Base-by-base conservation (phyloP, 1,140 invertebrate species). In the Chelonus insularis region DNA sequence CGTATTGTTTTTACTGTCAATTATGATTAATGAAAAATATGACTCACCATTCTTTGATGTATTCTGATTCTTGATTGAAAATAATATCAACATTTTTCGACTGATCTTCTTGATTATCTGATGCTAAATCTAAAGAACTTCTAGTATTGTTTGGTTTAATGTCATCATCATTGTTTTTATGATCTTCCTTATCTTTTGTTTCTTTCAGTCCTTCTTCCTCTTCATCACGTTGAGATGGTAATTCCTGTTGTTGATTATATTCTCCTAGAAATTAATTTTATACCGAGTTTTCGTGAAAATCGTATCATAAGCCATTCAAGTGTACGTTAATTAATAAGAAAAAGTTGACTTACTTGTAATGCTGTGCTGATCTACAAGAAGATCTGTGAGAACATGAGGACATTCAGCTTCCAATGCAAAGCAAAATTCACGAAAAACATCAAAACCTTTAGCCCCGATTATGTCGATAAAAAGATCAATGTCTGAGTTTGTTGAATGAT, bases 351-450 rank as follows among this genome's bases (percentile, higher is more conserved):
- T 54, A 74, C 73, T 72, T 48, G 63, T 58, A 41, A 72, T 63
- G 29, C 70, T 72, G 54, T 75, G 70, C 34, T 74, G 73, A 50
- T 76, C 70, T 23, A 76, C 70, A 23, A 79, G 70, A 60, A 84
- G 73, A 72, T 83, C 79, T 65, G 82, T 82, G 48, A 84, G 75
- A 58, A 84, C 73, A 67, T 84, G 80, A 34, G 83, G 82, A 61
- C 82, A 84, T 65, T 84, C 82, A 54, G 78, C 77, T 58, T 84
- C 83, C 57, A 84, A 76, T 36, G 82, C 83, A 62, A 83, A 84
- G 60, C 83, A 84, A 63, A 84, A 84, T 67, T 84, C 80, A 51
- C 83, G 78, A 65, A 84, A 84, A 55, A 82, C 82, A 62, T 82
- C 77, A 52, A 84, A 84, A 25, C 83, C 83, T 65, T 79, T 84